phyloP scores from a whole-genome alignment of 2,888 invertebrate species.

The Temnothorax ravouxi region DNA sequence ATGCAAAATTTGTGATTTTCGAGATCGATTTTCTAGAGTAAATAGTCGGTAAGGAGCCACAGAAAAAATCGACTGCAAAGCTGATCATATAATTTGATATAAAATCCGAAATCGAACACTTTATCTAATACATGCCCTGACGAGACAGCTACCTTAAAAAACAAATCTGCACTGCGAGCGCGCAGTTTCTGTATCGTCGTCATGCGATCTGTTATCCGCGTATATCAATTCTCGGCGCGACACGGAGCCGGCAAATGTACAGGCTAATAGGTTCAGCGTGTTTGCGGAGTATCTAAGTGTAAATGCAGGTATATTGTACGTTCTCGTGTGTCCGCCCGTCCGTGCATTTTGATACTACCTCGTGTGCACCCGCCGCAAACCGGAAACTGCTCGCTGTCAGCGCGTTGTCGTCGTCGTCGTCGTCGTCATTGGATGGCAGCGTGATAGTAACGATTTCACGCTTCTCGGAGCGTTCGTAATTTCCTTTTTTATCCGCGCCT shows the following conservation, averaged over 20 bases:
- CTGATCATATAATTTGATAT: no score
- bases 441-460: slow-evolving; percentile 31
- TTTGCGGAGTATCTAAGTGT: slow-evolving; percentile 70
- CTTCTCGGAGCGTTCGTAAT: slow-evolving; percentile 12
- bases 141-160: no score
- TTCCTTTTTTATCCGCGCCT: neutral
- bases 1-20: no score
- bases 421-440: neutral
- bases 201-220: slow-evolving; percentile 35
- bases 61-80: no score
- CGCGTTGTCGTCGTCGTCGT: neutral
- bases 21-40: no score
- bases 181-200: neutral
- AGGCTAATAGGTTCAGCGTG: slow-evolving; percentile 75
- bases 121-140: no score
- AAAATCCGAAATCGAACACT: no score
- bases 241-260: slow-evolving; percentile 65
- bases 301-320: slow-evolving; percentile 64
- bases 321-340: slow-evolving; percentile 52
- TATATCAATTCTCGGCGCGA: slow-evolving; percentile 64
- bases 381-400: slow-evolving; percentile 50
- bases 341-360: slow-evolving; percentile 38
- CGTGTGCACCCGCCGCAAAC: slow-evolving; percentile 37
- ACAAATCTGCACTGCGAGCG: neutral
- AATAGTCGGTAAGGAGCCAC: no score